These are phyloP conservation scores for Eurytoma adleriae DNA, from an alignment of 2,888 invertebrate species.

Conservation along the genomic window DNA sequence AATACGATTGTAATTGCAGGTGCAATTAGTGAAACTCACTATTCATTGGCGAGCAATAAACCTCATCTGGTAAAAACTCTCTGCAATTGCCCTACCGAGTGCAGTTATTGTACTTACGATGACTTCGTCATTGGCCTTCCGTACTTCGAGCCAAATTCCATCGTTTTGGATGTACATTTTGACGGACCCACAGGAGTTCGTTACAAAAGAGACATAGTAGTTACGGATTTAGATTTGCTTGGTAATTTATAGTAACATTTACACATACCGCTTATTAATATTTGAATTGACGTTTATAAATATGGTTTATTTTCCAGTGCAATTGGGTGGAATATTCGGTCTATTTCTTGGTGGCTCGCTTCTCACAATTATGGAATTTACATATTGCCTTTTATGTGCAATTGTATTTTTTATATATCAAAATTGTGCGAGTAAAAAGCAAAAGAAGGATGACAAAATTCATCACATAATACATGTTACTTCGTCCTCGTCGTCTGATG, in stretches of 20 bases:
- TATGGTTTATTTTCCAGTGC: constrained; percentile 67
- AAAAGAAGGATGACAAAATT: not conserved
- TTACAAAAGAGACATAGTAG: constrained; percentile 75
- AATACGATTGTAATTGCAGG: not conserved
- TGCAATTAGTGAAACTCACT: constrained; percentile 1
- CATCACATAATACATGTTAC: not conserved
- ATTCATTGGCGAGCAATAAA: constrained; percentile 47
- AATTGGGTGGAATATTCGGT: constrained; percentile 76
- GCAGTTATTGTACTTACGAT: constrained; percentile 58
- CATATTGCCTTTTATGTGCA: constrained; percentile 65
- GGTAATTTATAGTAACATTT: constrained; percentile 64
- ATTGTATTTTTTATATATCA: constrained; percentile 14
- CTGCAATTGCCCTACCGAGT: constrained; percentile 66
- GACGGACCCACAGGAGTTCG: constrained; percentile 74
- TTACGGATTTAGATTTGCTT: constrained; percentile 76
- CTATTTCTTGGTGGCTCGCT: constrained; percentile 76
- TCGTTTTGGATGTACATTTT: constrained; percentile 75
- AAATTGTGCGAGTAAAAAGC: not conserved
- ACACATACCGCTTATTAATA: not conserved
- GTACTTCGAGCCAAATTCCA: constrained; percentile 28
- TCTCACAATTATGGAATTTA: constrained; percentile 74
- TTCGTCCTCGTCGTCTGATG: not conserved
- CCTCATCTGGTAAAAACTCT: constrained; percentile 59
- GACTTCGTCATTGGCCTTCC: constrained; percentile 11
- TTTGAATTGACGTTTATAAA: not conserved